Conservation (phyloP, 2,113 vertebrate species). For the Numenius arquata region DNA sequence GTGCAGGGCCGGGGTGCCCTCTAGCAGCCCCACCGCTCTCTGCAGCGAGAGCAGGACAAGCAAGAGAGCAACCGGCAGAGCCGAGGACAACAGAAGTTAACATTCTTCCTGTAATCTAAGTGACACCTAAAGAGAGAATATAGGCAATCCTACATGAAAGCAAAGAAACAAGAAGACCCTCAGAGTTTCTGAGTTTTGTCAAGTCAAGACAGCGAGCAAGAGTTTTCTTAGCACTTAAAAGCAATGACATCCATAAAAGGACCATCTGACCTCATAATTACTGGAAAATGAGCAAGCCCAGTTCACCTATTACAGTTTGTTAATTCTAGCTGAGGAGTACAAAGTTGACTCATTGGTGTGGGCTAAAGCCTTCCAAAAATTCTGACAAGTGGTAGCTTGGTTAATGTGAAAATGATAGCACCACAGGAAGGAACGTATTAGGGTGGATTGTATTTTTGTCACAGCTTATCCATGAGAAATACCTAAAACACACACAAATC, state of each 20-base stretch:
- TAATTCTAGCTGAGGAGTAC: neutral
- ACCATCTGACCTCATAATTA: neutral
- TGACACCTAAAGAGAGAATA: neutral
- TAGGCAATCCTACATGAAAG: neutral
- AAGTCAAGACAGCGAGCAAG: neutral
- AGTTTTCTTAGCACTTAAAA: neutral
- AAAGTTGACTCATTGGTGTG: neutral
- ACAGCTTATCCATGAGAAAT: neutral
- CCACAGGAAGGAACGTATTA: neutral
- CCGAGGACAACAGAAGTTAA: accelerated
- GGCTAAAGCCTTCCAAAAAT: neutral
- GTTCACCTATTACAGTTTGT: neutral
- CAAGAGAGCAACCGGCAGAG: accelerated
- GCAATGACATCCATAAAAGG: neutral
- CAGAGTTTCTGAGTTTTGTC: neutral
- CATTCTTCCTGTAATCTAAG: accelerated
- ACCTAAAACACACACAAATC: neutral
- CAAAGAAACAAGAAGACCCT: neutral
- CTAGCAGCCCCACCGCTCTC: accelerated
- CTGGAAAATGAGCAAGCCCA: neutral
- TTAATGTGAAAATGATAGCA: neutral
- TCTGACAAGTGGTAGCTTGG: neutral
- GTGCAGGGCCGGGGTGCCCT: neutral
- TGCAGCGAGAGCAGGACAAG: accelerated
- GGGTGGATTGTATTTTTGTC: neutral